Base-by-base conservation (phyloP, 1,140 invertebrate species). In the Anadara kagoshimensis region DNA sequence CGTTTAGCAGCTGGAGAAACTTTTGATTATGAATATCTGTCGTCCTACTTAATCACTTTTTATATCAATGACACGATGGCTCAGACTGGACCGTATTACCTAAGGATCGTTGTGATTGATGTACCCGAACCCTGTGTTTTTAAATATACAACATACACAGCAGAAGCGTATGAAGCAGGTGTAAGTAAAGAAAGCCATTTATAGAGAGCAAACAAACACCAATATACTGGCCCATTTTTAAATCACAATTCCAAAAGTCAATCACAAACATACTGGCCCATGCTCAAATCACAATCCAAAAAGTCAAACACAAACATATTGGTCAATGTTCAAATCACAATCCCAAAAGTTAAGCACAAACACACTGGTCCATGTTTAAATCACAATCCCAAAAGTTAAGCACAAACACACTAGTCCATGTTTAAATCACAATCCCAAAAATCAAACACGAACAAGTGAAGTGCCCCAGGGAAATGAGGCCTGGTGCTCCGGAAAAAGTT, bases 1-100 rank as follows among this genome's bases (percentile, higher is more conserved):
- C 44, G 59, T 24, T 41, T 75, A 20, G 22, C 53, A 51, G 29
- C 44, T 16, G 54, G 61, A n/a, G 65, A 70, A 54, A 43, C 45
- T 10, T 75, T 75, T 61, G 68, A 75, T 36, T 75, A 69, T 66
- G 73, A 75, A 61, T 12, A 41, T 5, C 20, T 66, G 5, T 65
- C 20, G n/a, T 36, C 14, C 16, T 75, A 75, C 14, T 64, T 45
- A 18, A 26, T 75, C 4, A 54, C 61, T 12, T 47, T 75, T 12
- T 70, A 69, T 62, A 62, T 75, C 10, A 69, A 53, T 26, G 73
- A 75, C 53, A 54, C 16, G 2, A 56, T 58, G 22, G 62, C 62
- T 5, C 53, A 44, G 20, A 65, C 67, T 7, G 73, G 73, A 14
- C 73, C 73, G 4, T 75, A 69, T 24, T 69, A 75, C 26, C 61